Conservation (phyloP, 1,140 invertebrate species). For the Lethrus apterus region DNA sequence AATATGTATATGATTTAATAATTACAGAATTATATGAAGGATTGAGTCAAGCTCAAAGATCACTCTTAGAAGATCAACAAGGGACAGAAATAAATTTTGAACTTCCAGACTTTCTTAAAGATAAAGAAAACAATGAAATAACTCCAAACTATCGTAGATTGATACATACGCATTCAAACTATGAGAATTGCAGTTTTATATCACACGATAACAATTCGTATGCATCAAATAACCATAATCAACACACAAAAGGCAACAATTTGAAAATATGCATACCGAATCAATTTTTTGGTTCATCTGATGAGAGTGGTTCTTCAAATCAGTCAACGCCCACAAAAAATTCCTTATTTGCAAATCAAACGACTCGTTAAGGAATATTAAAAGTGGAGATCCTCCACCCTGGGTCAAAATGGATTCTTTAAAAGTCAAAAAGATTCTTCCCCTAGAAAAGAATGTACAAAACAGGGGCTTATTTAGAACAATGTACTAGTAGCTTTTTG, state of each 20-base stretch:
- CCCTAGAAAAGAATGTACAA: conserved; percentile 20
- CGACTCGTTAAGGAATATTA: conserved; percentile 13
- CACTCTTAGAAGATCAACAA: conserved; percentile 71
- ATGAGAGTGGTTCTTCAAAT: conserved; percentile 20
- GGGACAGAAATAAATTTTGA: conserved; percentile 76
- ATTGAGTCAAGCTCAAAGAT: conserved; percentile 65
- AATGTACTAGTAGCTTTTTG: conserved; percentile 57
- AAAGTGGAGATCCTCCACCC: conserved; percentile 42
- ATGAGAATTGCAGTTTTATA: conserved; percentile 1
- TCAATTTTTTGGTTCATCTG: conserved; percentile 6
- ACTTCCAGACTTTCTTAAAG: conserved; percentile 71
- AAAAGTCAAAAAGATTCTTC: conserved; percentile 24
- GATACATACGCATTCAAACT: background rate
- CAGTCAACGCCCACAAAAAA: conserved; percentile 27
- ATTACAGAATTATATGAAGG: conserved; percentile 55
- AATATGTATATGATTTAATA: background rate
- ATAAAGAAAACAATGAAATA: conserved; percentile 39
- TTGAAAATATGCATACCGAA: conserved; percentile 12
- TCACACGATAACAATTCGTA: conserved; percentile 1
- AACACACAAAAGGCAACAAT: conserved; percentile 17
- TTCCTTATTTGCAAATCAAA: conserved; percentile 12
- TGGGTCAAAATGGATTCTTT: conserved; percentile 40
- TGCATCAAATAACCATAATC: conserved; percentile 14
- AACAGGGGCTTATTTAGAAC: conserved; percentile 49
- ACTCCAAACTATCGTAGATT: conserved; percentile 6